Percentiles rank a stretch among this genome's conserved stretches.
phyloP scores from a whole-genome alignment of 2,888 invertebrate genomes.

The Petrolisthes cinctipes region DNA sequence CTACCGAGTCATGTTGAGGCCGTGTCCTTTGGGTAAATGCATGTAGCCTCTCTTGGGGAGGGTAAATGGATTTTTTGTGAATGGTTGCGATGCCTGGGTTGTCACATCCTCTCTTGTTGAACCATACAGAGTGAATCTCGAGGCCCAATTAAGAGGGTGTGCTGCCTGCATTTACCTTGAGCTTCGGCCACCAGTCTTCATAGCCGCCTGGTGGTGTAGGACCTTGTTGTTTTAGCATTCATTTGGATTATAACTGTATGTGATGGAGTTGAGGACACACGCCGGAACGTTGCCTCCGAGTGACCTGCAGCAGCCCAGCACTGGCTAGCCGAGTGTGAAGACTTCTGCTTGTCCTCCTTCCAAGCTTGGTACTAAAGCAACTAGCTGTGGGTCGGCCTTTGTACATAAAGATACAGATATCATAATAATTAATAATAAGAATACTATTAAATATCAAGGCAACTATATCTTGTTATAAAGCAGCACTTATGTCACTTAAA shows the following conservation, averaged over 20 bases:
- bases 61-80: constrained; percentile 42
- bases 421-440: constrained; percentile 61
- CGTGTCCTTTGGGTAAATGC: constrained; percentile 48
- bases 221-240: constrained; percentile 57
- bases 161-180: not conserved
- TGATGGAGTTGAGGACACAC: constrained; percentile 46
- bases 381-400: constrained; percentile 63
- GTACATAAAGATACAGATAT: constrained; percentile 61
- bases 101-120: constrained; percentile 29
- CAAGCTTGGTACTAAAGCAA: constrained; percentile 61
- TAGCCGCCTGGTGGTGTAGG: constrained; percentile 57
- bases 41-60: constrained; percentile 34
- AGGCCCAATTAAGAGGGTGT: not conserved
- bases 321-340: constrained; percentile 43
- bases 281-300: constrained; percentile 54
- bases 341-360: constrained; percentile 56
- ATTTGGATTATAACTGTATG: constrained; percentile 58
- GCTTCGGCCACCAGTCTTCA: not conserved
- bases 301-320: constrained; percentile 49
- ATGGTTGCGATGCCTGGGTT: constrained; percentile 52
- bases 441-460: constrained; percentile 60
- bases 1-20: constrained; percentile 54
- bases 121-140: constrained; percentile 47
- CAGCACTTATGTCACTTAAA: constrained; percentile 55
- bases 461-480: constrained; percentile 63